Evolutionary conservation across 2,113 vertebrate genomes (phyloP).

Genomic region (Campylorhamphus procurvoides): DNA sequence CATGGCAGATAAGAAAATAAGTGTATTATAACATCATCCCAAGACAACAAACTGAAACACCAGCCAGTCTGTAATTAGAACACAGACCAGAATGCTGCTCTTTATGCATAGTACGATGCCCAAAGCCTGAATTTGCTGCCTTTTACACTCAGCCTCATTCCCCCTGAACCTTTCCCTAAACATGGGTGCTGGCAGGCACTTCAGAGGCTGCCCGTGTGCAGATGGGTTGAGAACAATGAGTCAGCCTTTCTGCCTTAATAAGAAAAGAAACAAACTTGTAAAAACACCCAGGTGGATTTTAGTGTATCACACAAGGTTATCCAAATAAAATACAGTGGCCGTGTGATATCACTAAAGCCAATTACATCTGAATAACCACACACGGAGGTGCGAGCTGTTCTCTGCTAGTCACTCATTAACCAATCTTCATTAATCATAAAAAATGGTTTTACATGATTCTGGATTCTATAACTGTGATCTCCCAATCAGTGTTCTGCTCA

Average conservation of each 20-base stretch:
- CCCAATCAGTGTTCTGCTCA: conserved; percentile 3
- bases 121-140: background rate
- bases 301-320: conserved; percentile 53
- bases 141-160: background rate
- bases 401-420: conserved; percentile 61
- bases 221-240: background rate
- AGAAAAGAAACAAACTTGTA: conserved; percentile 47
- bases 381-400: conserved; percentile 57
- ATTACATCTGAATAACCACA: conserved; percentile 27
- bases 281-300: conserved; percentile 44
- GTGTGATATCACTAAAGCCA: conserved; percentile 27
- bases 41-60: background rate
- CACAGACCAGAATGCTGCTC: background rate
- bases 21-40: background rate
- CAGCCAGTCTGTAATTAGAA: background rate
- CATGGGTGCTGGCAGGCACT: background rate
- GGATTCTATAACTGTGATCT: conserved; percentile 12
- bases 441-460: conserved; percentile 13
- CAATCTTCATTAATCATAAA: conserved; percentile 58
- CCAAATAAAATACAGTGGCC: conserved; percentile 42
- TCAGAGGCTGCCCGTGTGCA: background rate
- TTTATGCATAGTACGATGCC: background rate
- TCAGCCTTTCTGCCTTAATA: conserved; percentile 20
- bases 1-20: too few species aligned
- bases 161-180: background rate